Base-by-base conservation (phyloP, 2,113 vertebrate genomes). In the Gambusia holbrooki region DNA sequence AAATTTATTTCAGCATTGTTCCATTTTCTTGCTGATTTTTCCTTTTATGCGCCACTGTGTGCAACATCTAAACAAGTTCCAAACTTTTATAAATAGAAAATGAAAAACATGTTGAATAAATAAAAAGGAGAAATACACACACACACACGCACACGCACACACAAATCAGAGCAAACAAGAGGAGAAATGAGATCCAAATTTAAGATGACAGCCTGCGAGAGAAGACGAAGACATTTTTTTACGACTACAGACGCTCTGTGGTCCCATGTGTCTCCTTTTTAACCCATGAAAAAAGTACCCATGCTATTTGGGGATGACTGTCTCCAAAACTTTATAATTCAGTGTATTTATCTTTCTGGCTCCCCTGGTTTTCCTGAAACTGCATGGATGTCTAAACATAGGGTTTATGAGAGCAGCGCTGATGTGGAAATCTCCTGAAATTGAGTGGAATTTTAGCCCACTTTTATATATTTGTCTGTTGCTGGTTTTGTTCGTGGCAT, bases 361-460 rank as follows among this genome's bases (percentile, higher is more conserved):
- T 85, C 74, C 73, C 73, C 84, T 83, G 86, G 83, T 88, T 88
- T 89, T 84, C 84, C 82, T 80, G 62, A 88, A 85, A 69, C 86
- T 89, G 77, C 80, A 84, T 51, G 71, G 74, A 77, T 74, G 87
- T 89, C 85, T 91, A 92, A 91, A 90, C 84, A 88, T 77, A 22
- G 76, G 77, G 69, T 89, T 88, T 78, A 83, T 45, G 73, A 88
- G 80, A 73, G 74, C 72, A 22, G 71, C 29, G 70, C 72, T 80
- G 86, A 90, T 91, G 90, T 92, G 91, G 91, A 91, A 90, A 92
- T 87, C 82, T 88, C 79, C 90, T 90, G 30, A 87, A 92, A 90
- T 90, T 85, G 88, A 88, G 87, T 29, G n/a, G 84, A 92, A 89
- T 88, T 84, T 87, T 79, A 88, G 87, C 77, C 88, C 86, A 42